Evolutionary conservation across 2,888 invertebrate genomes (phyloP).

Genomic region (Drosophila mimica): DNA sequence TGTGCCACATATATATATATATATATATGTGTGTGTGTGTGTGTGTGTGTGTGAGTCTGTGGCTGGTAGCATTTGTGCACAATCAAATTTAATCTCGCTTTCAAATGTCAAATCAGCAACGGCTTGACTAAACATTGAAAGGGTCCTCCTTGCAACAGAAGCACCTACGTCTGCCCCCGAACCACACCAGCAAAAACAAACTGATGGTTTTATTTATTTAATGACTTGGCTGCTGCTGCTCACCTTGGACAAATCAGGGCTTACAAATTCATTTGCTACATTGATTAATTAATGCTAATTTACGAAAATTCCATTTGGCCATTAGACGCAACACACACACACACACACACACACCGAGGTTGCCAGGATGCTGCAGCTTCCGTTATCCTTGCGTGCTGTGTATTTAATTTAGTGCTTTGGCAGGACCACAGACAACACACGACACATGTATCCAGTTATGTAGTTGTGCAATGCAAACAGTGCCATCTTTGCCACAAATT

Average conservation of each 20-base stretch:
- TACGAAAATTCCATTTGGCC: conserved; percentile 73
- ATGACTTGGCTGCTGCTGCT: conserved; percentile 41
- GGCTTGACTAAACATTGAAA: conserved; percentile 54
- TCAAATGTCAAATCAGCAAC: conserved; percentile 65
- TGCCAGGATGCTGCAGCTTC: neutral
- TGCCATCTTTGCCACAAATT: conserved; percentile 38
- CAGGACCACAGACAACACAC: conserved; percentile 29
- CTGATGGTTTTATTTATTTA: conserved; percentile 62
- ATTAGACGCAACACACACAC: conserved; percentile 53
- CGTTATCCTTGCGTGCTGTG: conserved; percentile 5
- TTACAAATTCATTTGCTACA: conserved; percentile 73
- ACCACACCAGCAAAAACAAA: conserved; percentile 25
- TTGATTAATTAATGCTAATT: conserved; percentile 81
- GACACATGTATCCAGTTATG: conserved; percentile 16
- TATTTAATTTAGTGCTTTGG: conserved; percentile 64
- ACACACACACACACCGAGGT: conserved; percentile 7
- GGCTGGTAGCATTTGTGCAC: conserved; percentile 42
- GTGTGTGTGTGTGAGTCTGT: conserved; percentile 24
- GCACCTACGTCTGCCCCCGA: neutral
- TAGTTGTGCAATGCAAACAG: conserved; percentile 17
- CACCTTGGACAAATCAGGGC: conserved; percentile 60
- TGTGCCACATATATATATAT: neutral
- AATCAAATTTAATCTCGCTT: conserved; percentile 69
- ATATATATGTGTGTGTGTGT: neutral
- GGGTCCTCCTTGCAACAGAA: conserved; percentile 11